phyloP scores from a whole-genome alignment of 2,888 invertebrate genomes.

The Xestia rhomboidea region DNA sequence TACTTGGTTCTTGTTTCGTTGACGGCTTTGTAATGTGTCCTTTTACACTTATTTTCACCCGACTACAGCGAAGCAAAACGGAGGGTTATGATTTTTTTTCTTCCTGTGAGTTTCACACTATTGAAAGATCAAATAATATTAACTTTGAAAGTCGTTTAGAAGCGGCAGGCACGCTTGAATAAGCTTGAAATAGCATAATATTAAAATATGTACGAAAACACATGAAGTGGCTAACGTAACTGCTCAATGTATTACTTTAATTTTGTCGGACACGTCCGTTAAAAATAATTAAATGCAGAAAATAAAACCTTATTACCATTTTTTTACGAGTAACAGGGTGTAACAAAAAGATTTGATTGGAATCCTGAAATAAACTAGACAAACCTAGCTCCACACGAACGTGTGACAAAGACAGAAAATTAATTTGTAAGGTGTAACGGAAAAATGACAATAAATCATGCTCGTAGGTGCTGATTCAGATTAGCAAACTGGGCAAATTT shows the following conservation, averaged over 20 bases:
- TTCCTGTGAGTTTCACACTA: not conserved
- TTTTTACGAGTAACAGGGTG: not conserved
- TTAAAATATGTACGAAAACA: constrained; percentile 20
- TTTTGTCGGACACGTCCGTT: not conserved
- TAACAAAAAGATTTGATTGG: not conserved
- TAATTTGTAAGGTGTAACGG: not conserved
- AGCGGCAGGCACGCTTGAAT: constrained; percentile 35
- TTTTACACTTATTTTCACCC: not conserved
- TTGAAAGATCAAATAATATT: constrained; percentile 3
- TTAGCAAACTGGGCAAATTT: too few relatives aligned
- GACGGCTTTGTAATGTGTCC: not conserved
- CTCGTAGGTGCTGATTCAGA: too few relatives aligned
- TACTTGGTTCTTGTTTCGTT: not conserved
- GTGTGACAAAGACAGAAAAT: not conserved
- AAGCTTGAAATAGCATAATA: constrained; percentile 45
- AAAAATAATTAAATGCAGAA: not conserved
- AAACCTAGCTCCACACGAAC: not conserved
- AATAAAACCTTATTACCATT: too few relatives aligned
- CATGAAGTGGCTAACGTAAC: constrained; percentile 16
- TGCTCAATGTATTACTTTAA: constrained; percentile 51
- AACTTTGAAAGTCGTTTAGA: constrained; percentile 21
- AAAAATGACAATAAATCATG: not conserved
- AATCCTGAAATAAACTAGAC: not conserved
- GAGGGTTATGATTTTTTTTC: not conserved
- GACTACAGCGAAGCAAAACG: not conserved